These are phyloP conservation scores for Drosophila anceps DNA, from an alignment of 2,888 invertebrate species.

Conservation along the genomic window DNA sequence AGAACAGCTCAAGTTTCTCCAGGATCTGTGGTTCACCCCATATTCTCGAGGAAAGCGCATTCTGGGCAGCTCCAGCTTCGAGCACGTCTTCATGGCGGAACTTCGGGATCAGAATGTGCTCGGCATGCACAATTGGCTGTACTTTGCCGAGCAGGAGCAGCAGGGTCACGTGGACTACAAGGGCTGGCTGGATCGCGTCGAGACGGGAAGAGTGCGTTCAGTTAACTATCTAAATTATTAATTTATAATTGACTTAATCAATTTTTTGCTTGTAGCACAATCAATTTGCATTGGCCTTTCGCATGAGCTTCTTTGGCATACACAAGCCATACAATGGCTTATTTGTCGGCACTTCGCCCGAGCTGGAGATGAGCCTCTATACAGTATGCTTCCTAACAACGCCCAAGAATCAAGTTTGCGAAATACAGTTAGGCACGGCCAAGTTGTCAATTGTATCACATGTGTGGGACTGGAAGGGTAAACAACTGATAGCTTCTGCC, in stretches of 20 bases:
- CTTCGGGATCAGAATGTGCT: constrained; percentile 71
- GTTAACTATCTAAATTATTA: not conserved
- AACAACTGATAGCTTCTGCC: constrained; percentile 71
- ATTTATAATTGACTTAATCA: not conserved
- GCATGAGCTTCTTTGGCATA: constrained; percentile 69
- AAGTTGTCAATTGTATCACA: constrained; percentile 70
- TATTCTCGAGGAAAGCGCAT: constrained; percentile 75
- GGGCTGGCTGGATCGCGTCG: constrained; percentile 68
- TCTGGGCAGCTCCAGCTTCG: constrained; percentile 82
- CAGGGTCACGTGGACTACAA: constrained; percentile 79
- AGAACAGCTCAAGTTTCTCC: constrained; percentile 71
- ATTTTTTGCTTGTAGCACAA: constrained; percentile 54
- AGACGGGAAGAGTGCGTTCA: constrained; percentile 71
- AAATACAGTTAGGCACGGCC: constrained; percentile 69
- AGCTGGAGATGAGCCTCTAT: constrained; percentile 79
- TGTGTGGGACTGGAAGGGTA: constrained; percentile 76
- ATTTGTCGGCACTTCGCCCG: constrained; percentile 79
- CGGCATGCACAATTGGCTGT: constrained; percentile 82
- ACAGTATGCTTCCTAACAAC: constrained; percentile 78
- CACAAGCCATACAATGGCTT: constrained; percentile 69
- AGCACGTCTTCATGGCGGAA: constrained; percentile 82
- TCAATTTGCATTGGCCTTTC: constrained; percentile 60
- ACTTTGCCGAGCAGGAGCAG: constrained; percentile 80
- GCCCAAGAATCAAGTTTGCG: constrained; percentile 69
- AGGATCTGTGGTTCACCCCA: constrained; percentile 80